Evolutionary conservation across 1,140 invertebrate species (phyloP).

Genomic region (Euglossa dilemma): DNA sequence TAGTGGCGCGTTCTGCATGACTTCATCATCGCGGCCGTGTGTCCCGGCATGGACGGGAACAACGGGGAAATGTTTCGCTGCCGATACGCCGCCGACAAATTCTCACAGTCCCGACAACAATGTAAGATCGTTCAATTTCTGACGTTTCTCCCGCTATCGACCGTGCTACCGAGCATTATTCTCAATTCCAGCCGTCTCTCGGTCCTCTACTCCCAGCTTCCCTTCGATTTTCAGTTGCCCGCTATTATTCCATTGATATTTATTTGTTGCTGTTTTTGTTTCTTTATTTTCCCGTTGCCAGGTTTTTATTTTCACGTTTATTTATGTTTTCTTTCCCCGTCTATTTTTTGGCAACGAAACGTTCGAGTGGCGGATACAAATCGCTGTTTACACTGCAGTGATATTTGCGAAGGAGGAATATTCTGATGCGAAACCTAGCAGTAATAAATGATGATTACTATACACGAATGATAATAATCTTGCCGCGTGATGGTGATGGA

Average conservation of each 20-base stretch:
- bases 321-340: too few species aligned
- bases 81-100: neutral
- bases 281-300: too few species aligned
- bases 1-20: slow-evolving; percentile 26
- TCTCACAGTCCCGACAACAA: neutral
- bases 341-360: too few species aligned
- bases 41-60: neutral
- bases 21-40: slow-evolving; percentile 19
- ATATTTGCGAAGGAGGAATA: too few species aligned
- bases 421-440: too few species aligned
- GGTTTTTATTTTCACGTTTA: too few species aligned
- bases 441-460: too few species aligned
- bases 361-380: too few species aligned
- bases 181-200: neutral
- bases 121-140: slow-evolving; percentile 8
- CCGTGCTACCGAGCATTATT: too few species aligned
- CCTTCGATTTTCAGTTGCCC: neutral
- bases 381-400: too few species aligned
- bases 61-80: neutral
- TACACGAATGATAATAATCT: too few species aligned
- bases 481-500: too few species aligned
- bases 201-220: neutral
- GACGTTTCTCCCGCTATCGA: neutral
- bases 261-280: neutral
- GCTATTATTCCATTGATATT: neutral